Percentiles rank a stretch among this genome's conserved stretches.
phyloP scores from a whole-genome alignment of 92 coral and sea anemone genomes.

The Parazoanthus darwini region DNA sequence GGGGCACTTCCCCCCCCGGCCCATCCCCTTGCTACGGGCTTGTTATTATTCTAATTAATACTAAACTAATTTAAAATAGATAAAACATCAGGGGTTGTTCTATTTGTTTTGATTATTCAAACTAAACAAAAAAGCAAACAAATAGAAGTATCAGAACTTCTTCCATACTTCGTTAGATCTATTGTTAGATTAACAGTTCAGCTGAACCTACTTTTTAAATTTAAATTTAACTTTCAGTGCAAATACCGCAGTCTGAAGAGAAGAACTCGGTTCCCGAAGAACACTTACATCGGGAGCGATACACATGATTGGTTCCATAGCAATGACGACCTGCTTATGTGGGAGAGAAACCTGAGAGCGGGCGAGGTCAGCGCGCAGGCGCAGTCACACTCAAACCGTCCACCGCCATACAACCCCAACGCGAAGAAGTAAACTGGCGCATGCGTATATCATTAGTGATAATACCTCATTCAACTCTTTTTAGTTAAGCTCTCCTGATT shows the following conservation, averaged over 20 bases:
- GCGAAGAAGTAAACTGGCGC: neutral
- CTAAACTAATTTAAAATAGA: too few relatives aligned
- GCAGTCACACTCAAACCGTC: neutral
- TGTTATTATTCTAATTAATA: too few relatives aligned
- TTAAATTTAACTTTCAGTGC: constrained; percentile 44
- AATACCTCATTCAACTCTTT: too few relatives aligned
- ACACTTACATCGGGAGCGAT: constrained; percentile 57
- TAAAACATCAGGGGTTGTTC: too few relatives aligned
- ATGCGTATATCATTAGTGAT: neutral
- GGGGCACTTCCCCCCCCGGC: too few relatives aligned
- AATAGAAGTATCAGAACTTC: neutral
- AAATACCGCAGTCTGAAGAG: constrained; percentile 64
- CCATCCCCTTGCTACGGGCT: too few relatives aligned
- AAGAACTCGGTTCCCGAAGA: constrained; percentile 62
- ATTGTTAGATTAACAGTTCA: neutral
- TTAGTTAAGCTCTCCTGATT: too few relatives aligned
- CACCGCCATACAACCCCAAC: constrained; percentile 17
- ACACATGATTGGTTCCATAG: constrained; percentile 75
- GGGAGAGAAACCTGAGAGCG: constrained; percentile 88
- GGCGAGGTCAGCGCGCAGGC: constrained; percentile 64
- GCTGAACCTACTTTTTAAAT: neutral
- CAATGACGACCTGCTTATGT: constrained; percentile 77
- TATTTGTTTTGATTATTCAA: too few relatives aligned
- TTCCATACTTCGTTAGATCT: neutral
- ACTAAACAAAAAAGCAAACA: neutral